These are phyloP conservation scores for Chaenogobius annularis DNA, from an alignment of 2,113 vertebrate genomes.

Conservation along the genomic window DNA sequence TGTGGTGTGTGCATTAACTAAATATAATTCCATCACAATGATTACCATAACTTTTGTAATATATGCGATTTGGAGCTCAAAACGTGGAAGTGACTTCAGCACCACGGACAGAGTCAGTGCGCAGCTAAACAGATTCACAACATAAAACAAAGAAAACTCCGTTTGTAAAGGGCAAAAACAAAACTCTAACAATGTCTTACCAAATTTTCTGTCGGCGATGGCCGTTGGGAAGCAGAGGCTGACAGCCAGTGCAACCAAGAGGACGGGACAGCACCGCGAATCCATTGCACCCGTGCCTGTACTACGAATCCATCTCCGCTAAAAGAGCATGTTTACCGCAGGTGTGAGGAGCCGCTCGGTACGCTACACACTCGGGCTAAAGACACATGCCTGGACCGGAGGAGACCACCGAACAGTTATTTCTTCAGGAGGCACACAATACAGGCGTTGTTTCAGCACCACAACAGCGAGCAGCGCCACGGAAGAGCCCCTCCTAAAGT, in stretches of 20 bases:
- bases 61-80: not conserved
- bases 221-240: constrained; percentile 59
- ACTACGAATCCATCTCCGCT: constrained; percentile 60
- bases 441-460: constrained; percentile 73
- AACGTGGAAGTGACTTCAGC: constrained; percentile 9
- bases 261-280: constrained; percentile 59
- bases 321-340: constrained; percentile 50
- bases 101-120: constrained; percentile 7
- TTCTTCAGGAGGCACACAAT: constrained; percentile 37
- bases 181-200: constrained; percentile 57
- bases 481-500: constrained; percentile 72
- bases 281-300: constrained; percentile 62
- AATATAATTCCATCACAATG: not conserved
- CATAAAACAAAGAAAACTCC: not conserved
- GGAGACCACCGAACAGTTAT: not conserved
- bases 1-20: not conserved
- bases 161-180: not conserved
- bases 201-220: constrained; percentile 69
- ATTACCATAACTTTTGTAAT: constrained; percentile 37
- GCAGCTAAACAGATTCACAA: not conserved
- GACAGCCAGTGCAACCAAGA: constrained; percentile 63
- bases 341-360: constrained; percentile 2
- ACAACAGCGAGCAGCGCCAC: constrained; percentile 68
- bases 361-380: not conserved
- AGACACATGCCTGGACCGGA: constrained; percentile 23